These are phyloP conservation scores for Sus cebifrons DNA, from an alignment of 2,797 vertebrate species.

Conservation along the genomic window DNA sequence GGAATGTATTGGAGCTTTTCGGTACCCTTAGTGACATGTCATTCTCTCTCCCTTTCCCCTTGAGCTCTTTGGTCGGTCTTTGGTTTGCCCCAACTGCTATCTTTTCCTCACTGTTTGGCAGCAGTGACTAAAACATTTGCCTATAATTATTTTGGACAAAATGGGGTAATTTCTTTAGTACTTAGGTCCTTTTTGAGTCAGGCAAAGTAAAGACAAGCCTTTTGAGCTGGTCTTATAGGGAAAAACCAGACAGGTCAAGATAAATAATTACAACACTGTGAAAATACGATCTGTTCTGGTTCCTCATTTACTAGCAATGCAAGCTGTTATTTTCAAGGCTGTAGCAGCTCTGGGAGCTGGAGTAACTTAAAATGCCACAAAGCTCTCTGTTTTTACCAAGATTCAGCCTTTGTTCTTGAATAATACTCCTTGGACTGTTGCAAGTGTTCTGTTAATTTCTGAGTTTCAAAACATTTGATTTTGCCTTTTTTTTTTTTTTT, in stretches of 20 bases:
- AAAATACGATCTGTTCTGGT: not conserved
- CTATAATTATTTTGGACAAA: slow-evolving; percentile 32
- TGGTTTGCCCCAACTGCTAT: not conserved
- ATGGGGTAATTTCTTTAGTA: not conserved
- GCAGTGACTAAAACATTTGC: slow-evolving; percentile 51
- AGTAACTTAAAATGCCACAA: slow-evolving; percentile 9
- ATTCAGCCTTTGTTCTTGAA: slow-evolving; percentile 3
- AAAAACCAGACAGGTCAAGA: not conserved
- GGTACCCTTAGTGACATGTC: not conserved
- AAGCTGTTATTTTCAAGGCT: slow-evolving; percentile 16
- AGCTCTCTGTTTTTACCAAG: not conserved
- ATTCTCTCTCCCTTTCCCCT: not conserved
- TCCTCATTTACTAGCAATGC: not conserved
- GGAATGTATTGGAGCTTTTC: not conserved
- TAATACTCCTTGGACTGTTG: not conserved
- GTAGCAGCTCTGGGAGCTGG: not conserved
- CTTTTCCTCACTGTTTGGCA: not conserved
- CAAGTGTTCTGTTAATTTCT: not conserved
- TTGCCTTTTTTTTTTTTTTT: not conserved
- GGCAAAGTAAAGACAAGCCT: not conserved
- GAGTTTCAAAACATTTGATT: not conserved
- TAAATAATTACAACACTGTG: not conserved
- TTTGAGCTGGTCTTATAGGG: slow-evolving; percentile 44
- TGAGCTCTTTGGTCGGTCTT: not conserved
- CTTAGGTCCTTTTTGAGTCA: not conserved